These are phyloP conservation scores for Notodonta dromedarius DNA, from an alignment of 2,888 invertebrate species.

Conservation along the genomic window DNA sequence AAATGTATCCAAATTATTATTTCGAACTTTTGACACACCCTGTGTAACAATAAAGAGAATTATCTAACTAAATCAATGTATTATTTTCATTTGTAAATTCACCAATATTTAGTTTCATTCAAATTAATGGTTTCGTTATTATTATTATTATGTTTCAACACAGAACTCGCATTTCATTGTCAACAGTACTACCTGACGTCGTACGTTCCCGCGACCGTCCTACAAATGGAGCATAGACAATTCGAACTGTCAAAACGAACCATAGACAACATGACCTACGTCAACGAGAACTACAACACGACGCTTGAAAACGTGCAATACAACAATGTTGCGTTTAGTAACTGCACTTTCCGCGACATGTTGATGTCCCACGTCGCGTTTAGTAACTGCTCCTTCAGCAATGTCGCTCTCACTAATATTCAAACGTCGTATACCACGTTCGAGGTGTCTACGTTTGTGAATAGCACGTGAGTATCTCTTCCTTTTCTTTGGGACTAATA, in stretches of 20 bases:
- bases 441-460: slow-evolving; percentile 84
- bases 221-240: slow-evolving; percentile 63
- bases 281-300: slow-evolving; percentile 79
- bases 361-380: slow-evolving; percentile 89
- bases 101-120: too few species aligned
- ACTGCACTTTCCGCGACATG: slow-evolving; percentile 87
- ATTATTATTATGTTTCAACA: slow-evolving; percentile 3
- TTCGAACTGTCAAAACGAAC: slow-evolving; percentile 60
- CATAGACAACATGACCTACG: slow-evolving; percentile 59
- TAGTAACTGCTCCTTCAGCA: slow-evolving; percentile 87
- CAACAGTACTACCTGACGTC: slow-evolving; percentile 81
- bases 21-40: too few species aligned
- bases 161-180: neutral
- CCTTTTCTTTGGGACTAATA: too few species aligned
- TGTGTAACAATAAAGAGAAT: too few species aligned
- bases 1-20: too few species aligned
- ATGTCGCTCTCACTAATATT: slow-evolving; percentile 88
- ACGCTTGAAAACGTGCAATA: slow-evolving; percentile 86
- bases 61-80: too few species aligned
- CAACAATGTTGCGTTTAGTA: slow-evolving; percentile 83
- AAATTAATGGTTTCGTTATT: too few species aligned
- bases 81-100: too few species aligned
- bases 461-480: slow-evolving; percentile 83
- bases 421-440: slow-evolving; percentile 89
- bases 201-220: slow-evolving; percentile 79